These are phyloP conservation scores for Lapara coniferarum DNA, from an alignment of 2,888 invertebrate species.

Conservation along the genomic window DNA sequence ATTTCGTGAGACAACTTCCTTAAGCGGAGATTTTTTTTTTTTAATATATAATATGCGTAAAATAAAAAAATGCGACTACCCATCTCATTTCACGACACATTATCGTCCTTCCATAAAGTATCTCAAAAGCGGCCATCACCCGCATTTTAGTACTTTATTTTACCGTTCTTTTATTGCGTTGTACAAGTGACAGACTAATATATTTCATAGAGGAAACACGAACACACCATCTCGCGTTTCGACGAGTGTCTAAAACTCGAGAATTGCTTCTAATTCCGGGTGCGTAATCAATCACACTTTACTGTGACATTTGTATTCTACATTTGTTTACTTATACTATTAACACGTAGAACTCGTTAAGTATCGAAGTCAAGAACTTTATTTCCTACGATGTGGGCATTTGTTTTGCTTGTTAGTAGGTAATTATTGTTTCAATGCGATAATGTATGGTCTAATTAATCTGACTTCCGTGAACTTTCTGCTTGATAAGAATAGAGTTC, in stretches of 20 bases:
- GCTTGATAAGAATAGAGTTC: not conserved
- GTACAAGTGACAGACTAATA: not conserved
- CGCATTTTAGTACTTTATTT: not conserved
- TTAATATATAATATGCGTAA: too few relatives aligned
- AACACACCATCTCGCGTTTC: slow-evolving; percentile 3
- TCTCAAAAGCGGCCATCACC: too few relatives aligned
- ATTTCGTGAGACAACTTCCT: too few relatives aligned
- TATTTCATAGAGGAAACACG: slow-evolving; percentile 5
- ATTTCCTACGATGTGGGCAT: slow-evolving; percentile 8
- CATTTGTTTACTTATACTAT: slow-evolving; percentile 21
- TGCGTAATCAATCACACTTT: slow-evolving; percentile 75
- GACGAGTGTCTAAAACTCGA: slow-evolving; percentile 49
- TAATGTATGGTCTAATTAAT: not conserved
- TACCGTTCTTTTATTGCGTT: not conserved
- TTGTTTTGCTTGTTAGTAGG: not conserved
- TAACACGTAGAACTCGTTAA: slow-evolving; percentile 2
- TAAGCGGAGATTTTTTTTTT: too few relatives aligned
- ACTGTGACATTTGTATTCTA: slow-evolving; percentile 56
- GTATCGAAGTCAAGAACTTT: slow-evolving; percentile 7
- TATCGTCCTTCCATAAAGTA: too few relatives aligned
- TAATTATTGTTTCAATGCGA: not conserved
- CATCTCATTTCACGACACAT: too few relatives aligned
- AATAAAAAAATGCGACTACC: too few relatives aligned
- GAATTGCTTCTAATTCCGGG: slow-evolving; percentile 73
- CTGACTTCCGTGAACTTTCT: not conserved